Evolutionary conservation across 2,113 vertebrate genomes (phyloP), one percentile per base, ranked within the genome.

Genomic region (Odocoileus hemionus): DNA sequence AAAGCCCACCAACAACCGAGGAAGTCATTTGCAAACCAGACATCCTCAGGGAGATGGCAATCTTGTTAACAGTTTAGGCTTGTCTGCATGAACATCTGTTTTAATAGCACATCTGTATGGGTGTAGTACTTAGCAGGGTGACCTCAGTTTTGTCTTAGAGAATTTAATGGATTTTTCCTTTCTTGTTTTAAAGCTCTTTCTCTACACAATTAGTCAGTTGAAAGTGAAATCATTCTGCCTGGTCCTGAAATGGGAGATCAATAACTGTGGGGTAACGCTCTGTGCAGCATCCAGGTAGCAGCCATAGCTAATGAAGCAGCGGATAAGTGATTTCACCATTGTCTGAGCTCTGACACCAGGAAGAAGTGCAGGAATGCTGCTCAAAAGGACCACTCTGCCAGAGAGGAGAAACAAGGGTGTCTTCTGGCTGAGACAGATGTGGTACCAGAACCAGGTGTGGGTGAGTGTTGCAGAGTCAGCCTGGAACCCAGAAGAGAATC

Each of bases 81-180:
- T 97, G 93, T 96, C 94, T 94, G 91, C 78, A 30, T 28, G 86
- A 91, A 93, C 97, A 93, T 97, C 95, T 95, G 96, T 55, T 79
- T 98, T 70, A 90, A 36, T 16, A 28, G 96, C 86, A 97, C 95
- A 94, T 96, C 93, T 97, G 96, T 67, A 87, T 58, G 86, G 82
- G 19, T 33, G 19, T n/a, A 58, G 47, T 79, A 30, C 82, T 95
- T 94, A 76, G 52, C 70, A 60, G 94, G 50, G 36, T 89, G 96
- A 97, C 96, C 89, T 85, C 95, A 70, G 94, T 58, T 95, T 96
- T 92, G 39, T 94, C 78, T 76, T 76, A 84, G 84, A 89, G 61
- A 80, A 67, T 87, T 33, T 76, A 95, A 93, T 96, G 96, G 61
- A 50, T 88, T 70, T 76, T 80, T 28, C 26, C 76, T 50, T 54